These are phyloP conservation scores for Boloria euphrosyne DNA, from an alignment of 2,888 invertebrate genomes.

Conservation along the genomic window DNA sequence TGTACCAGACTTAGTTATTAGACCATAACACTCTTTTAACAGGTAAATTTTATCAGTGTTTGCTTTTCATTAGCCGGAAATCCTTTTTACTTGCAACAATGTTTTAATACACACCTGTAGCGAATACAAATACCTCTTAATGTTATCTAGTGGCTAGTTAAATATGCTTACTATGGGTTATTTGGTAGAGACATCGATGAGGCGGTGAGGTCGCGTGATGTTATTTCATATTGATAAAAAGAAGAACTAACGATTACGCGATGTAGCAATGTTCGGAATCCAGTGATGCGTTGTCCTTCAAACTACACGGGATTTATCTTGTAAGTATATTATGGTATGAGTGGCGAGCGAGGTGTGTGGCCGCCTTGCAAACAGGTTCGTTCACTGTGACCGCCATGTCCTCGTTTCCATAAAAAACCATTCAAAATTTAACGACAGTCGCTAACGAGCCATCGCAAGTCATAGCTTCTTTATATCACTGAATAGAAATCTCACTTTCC, in stretches of 20 bases:
- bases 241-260: constrained; percentile 28
- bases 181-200: background rate
- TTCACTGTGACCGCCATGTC: constrained; percentile 46
- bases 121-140: constrained; percentile 9
- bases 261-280: constrained; percentile 31
- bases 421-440: constrained; percentile 67
- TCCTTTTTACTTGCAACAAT: constrained; percentile 25
- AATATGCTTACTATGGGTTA: background rate
- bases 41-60: constrained; percentile 27
- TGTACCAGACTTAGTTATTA: constrained; percentile 12
- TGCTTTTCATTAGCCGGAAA: constrained; percentile 29
- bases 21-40: constrained; percentile 21
- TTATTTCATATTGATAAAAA: constrained; percentile 29
- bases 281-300: constrained; percentile 38
- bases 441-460: constrained; percentile 52
- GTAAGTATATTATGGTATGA: constrained; percentile 29
- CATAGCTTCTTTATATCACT: constrained; percentile 54
- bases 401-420: constrained; percentile 59
- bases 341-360: constrained; percentile 52
- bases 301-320: constrained; percentile 35
- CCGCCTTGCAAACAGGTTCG: constrained; percentile 63
- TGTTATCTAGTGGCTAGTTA: background rate
- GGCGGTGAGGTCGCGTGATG: constrained; percentile 17
- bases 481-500: constrained; percentile 68
- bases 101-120: constrained; percentile 14